These are phyloP conservation scores for Gnathonemus echidnorhynchus DNA, from an alignment of 2,113 vertebrate species.

Conservation along the genomic window DNA sequence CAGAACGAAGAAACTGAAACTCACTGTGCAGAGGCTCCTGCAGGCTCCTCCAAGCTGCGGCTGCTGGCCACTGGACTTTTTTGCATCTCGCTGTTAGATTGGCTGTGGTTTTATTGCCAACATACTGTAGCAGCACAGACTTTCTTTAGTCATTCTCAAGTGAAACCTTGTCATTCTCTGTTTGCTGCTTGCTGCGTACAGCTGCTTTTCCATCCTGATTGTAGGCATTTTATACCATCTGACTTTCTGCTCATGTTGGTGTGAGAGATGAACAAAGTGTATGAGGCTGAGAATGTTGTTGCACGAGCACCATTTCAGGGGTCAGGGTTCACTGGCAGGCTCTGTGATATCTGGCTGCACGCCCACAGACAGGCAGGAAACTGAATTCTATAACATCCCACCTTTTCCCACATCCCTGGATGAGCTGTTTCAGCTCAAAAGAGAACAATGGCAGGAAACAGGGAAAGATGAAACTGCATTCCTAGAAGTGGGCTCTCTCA, in stretches of 20 bases:
- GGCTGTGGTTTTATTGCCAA: neutral
- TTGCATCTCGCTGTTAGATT: neutral
- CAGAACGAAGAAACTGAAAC: too few relatives aligned
- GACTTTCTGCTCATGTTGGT: neutral
- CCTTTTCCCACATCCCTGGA: slow-evolving; percentile 54
- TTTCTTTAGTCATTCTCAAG: neutral
- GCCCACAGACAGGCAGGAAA: slow-evolving; percentile 58
- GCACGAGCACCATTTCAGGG: slow-evolving; percentile 35
- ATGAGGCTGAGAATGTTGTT: slow-evolving; percentile 47
- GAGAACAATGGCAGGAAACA: slow-evolving; percentile 74
- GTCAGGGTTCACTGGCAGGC: slow-evolving; percentile 9
- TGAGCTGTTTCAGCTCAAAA: slow-evolving; percentile 59
- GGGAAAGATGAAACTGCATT: slow-evolving; percentile 53
- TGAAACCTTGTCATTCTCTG: neutral
- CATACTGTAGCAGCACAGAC: neutral
- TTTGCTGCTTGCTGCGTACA: neutral
- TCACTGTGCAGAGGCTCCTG: neutral
- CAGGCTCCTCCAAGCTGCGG: neutral
- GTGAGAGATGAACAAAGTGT: neutral
- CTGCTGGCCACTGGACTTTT: neutral
- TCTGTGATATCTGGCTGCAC: slow-evolving; percentile 41
- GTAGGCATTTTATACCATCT: neutral
- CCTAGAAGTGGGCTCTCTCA: slow-evolving; percentile 59
- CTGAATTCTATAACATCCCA: slow-evolving; percentile 52
- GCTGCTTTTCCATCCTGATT: neutral